phyloP scores from a whole-genome alignment of 2,113 vertebrate species.

The Scolopax mira region DNA sequence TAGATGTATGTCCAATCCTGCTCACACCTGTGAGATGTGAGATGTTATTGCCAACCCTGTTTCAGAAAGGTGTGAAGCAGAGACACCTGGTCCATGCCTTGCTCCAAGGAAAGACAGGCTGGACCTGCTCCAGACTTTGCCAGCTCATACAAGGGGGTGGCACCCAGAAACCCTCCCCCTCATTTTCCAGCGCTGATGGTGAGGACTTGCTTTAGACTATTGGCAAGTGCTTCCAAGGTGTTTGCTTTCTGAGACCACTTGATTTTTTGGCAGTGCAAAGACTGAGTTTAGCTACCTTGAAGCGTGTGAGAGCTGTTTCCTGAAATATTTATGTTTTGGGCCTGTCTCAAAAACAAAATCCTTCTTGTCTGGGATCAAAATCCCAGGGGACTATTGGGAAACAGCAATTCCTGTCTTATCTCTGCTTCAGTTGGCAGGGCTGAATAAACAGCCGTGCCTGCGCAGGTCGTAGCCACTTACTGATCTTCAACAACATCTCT shows the following conservation, averaged over 20 bases:
- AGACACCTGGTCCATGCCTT: background rate
- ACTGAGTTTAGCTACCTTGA: background rate
- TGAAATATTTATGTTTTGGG: background rate
- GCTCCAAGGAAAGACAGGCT: background rate
- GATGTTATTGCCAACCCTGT: background rate
- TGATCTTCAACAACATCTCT: background rate
- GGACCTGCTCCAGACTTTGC: background rate
- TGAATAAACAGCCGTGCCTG: background rate
- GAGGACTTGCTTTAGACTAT: background rate
- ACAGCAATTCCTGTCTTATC: background rate
- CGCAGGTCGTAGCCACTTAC: background rate
- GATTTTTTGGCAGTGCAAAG: background rate
- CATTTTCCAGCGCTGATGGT: background rate
- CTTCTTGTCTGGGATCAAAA: background rate
- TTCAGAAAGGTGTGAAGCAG: background rate
- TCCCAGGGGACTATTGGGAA: background rate
- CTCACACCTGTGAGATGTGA: too few relatives aligned
- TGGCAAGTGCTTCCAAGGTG: background rate
- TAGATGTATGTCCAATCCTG: background rate
- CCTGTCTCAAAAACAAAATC: background rate
- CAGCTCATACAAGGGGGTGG: background rate
- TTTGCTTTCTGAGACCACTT: background rate
- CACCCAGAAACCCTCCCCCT: background rate
- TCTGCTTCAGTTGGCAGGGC: background rate
- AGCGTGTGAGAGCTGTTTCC: rapidly evolving